phyloP scores from a whole-genome alignment of 2,888 invertebrate species.

The Actias luna region DNA sequence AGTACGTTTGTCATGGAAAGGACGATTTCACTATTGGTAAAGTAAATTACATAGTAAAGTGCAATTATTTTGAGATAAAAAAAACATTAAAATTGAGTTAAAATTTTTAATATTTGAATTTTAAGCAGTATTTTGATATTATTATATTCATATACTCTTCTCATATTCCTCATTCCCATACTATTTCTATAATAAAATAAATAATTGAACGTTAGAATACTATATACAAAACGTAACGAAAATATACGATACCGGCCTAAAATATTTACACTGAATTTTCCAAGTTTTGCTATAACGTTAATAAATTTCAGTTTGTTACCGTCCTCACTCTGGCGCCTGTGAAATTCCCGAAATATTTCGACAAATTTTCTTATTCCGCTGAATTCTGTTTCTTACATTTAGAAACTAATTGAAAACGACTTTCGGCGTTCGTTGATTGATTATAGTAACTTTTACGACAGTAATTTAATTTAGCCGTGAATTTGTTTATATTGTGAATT shows the following conservation, averaged over 20 bases:
- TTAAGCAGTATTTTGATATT: no score
- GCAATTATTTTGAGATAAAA: no score
- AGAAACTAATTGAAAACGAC: slow-evolving; percentile 57
- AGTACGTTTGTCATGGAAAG: no score
- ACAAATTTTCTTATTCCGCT: slow-evolving; percentile 37
- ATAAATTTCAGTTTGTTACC: slow-evolving; percentile 68
- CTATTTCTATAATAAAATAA: no score
- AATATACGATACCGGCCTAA: slow-evolving; percentile 45
- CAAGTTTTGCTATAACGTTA: slow-evolving; percentile 67
- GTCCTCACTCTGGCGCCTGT: slow-evolving; percentile 44
- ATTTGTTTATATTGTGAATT: neutral
- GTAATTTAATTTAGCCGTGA: slow-evolving; percentile 33
- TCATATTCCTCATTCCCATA: no score
- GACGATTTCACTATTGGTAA: no score
- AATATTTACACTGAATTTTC: slow-evolving; percentile 70
- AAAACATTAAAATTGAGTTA: no score
- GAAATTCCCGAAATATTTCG: slow-evolving; percentile 26
- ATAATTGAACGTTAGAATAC: no score
- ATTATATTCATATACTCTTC: no score
- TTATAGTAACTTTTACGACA: slow-evolving; percentile 39
- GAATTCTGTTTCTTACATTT: slow-evolving; percentile 39
- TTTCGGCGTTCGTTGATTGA: slow-evolving; percentile 35
- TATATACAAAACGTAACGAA: slow-evolving; percentile 32
- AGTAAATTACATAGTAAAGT: no score
- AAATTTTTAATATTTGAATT: no score